phyloP scores from a whole-genome alignment of 2,888 invertebrate genomes.

The Drosophila merina region DNA sequence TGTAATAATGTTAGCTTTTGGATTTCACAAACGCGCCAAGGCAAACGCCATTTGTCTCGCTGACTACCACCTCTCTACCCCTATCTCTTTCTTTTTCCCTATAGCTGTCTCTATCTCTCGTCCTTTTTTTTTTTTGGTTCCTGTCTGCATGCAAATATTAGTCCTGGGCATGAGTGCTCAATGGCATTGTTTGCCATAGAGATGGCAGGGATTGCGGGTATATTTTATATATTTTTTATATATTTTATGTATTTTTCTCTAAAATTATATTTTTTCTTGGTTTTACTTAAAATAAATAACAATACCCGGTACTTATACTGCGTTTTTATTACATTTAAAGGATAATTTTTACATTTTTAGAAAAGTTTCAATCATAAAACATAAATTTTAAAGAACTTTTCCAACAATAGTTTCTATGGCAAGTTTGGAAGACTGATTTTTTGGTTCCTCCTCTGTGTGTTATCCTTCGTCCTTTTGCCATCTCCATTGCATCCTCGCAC shows the following conservation, averaged over 20 bases:
- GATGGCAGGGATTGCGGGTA: slow-evolving; percentile 34
- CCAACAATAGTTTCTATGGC: too few species aligned
- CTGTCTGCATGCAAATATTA: slow-evolving; percentile 8
- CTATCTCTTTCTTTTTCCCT: background rate
- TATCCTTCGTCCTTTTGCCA: background rate
- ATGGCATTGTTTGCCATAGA: slow-evolving; percentile 40
- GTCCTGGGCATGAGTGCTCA: slow-evolving; percentile 8
- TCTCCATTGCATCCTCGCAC: slow-evolving; percentile 2
- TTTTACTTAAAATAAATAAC: too few species aligned
- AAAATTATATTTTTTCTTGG: background rate
- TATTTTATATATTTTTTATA: background rate
- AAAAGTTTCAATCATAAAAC: too few species aligned
- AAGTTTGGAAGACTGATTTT: too few species aligned
- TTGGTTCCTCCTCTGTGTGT: too few species aligned
- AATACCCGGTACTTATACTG: too few species aligned
- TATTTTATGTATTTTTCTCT: background rate
- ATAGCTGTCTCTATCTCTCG: background rate
- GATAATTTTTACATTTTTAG: too few species aligned
- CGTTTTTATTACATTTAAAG: too few species aligned
- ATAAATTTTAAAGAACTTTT: too few species aligned
- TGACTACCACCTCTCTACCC: background rate
- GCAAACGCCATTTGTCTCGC: slow-evolving; percentile 58
- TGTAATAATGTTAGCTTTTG: slow-evolving; percentile 74
- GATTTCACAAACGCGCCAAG: slow-evolving; percentile 61
- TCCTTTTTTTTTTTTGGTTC: background rate